Percentiles rank a stretch among this genome's conserved stretches.
These are phyloP conservation scores for Leptonema lineaticorne DNA, from an alignment of 1,140 invertebrate genomes.

Conservation along the genomic window DNA sequence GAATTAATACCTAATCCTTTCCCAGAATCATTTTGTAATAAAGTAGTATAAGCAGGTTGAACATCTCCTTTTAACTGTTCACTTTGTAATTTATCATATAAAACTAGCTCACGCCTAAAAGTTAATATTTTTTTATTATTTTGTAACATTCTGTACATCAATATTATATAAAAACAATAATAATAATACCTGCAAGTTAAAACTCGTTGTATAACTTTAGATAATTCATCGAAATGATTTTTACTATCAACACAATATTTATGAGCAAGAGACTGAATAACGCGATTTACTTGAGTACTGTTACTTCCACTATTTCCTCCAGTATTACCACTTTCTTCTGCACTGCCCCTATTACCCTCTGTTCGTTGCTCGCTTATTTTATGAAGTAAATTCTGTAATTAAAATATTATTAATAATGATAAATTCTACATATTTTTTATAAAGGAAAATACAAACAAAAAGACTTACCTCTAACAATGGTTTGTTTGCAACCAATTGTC, in stretches of 20 bases:
- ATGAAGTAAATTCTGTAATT: constrained; percentile 63
- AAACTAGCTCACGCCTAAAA: constrained; percentile 77
- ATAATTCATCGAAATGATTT: constrained; percentile 92
- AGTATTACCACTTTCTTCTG: constrained; percentile 59
- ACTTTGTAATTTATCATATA: constrained; percentile 84
- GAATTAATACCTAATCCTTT: constrained; percentile 46
- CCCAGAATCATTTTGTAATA: constrained; percentile 50
- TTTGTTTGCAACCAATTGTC: constrained; percentile 85
- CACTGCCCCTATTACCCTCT: constrained; percentile 55
- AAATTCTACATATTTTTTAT: constrained; percentile 32
- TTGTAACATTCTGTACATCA: not conserved
- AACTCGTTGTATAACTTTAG: constrained; percentile 92
- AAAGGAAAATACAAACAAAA: not conserved
- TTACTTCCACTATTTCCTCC: constrained; percentile 51
- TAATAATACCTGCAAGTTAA: constrained; percentile 70
- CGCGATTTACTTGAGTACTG: constrained; percentile 72
- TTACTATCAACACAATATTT: constrained; percentile 95
- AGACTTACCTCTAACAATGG: constrained; percentile 75
- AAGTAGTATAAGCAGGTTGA: constrained; percentile 51
- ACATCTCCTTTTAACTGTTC: constrained; percentile 55
- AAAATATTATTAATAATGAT: constrained; percentile 30
- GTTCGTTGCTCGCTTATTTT: constrained; percentile 75
- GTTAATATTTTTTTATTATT: constrained; percentile 32
- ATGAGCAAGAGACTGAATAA: constrained; percentile 85
- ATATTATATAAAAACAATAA: not conserved